Evolutionary conservation across 2,797 vertebrate genomes (phyloP).

Genomic region (Potorous gilbertii): DNA sequence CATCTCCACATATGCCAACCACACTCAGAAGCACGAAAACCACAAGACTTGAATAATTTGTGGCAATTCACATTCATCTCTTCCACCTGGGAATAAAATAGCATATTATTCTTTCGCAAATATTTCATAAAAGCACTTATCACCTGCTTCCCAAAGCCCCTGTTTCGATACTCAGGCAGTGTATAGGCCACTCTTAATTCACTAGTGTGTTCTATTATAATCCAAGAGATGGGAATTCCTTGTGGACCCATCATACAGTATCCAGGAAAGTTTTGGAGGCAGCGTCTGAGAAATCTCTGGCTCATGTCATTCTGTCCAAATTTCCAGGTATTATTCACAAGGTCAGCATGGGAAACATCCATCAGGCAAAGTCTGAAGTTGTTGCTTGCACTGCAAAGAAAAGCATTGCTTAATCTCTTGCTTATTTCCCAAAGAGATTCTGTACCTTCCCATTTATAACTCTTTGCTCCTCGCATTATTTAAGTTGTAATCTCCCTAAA

Average conservation of each 20-base stretch:
- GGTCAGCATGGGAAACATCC: slow-evolving; percentile 58
- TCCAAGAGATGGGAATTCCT: slow-evolving; percentile 51
- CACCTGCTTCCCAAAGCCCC: background rate
- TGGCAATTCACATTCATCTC: background rate
- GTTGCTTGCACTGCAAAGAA: background rate
- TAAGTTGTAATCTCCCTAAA: background rate
- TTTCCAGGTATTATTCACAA: slow-evolving; percentile 36
- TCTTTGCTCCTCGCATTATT: background rate
- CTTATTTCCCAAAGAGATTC: background rate
- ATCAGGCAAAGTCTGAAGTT: slow-evolving; percentile 52
- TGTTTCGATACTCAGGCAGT: slow-evolving; percentile 43
- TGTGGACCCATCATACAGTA: slow-evolving; percentile 62
- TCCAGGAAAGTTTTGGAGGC: slow-evolving; percentile 61
- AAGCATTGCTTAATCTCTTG: background rate
- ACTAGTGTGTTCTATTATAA: slow-evolving; percentile 54
- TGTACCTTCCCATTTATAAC: background rate
- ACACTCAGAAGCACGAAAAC: background rate
- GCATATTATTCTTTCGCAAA: background rate
- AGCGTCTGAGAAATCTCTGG: slow-evolving; percentile 47
- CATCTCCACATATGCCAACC: background rate
- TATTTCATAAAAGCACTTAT: rapidly evolving
- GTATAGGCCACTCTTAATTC: slow-evolving; percentile 60
- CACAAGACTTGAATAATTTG: rapidly evolving
- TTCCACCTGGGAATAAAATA: background rate
- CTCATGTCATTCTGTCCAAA: slow-evolving; percentile 52